These are phyloP conservation scores for Gymnodraco acuticeps DNA, from an alignment of 2,797 vertebrate species.

Conservation along the genomic window DNA sequence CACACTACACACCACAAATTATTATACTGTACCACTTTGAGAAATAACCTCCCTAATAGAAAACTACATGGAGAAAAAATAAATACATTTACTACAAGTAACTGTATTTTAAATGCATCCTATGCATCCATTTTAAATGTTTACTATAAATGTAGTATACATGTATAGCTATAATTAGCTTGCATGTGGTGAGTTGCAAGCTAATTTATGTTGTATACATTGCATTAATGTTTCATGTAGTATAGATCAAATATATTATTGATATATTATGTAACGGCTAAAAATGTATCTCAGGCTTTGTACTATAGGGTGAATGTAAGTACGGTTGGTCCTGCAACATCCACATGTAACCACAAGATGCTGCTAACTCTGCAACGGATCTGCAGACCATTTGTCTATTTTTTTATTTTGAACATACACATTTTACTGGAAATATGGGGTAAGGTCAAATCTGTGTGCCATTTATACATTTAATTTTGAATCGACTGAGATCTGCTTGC, in stretches of 20 bases:
- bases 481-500: neutral
- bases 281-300: neutral
- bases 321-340: neutral
- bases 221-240: too few relatives aligned
- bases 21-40: neutral
- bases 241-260: too few relatives aligned
- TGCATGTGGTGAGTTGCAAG: neutral
- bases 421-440: neutral
- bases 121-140: neutral
- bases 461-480: too few relatives aligned
- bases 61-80: neutral
- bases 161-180: too few relatives aligned
- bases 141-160: neutral
- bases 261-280: neutral
- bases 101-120: neutral
- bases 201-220: neutral
- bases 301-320: neutral
- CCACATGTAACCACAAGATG: slow-evolving; percentile 9
- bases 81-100: neutral
- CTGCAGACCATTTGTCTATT: neutral
- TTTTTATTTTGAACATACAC: neutral
- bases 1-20: neutral
- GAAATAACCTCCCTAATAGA: neutral
- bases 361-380: neutral
- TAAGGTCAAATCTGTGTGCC: neutral